Percentiles rank a stretch among this genome's conserved stretches.
phyloP scores from a whole-genome alignment of 2,797 vertebrate genomes.

The Gadopsis bispinosus region DNA sequence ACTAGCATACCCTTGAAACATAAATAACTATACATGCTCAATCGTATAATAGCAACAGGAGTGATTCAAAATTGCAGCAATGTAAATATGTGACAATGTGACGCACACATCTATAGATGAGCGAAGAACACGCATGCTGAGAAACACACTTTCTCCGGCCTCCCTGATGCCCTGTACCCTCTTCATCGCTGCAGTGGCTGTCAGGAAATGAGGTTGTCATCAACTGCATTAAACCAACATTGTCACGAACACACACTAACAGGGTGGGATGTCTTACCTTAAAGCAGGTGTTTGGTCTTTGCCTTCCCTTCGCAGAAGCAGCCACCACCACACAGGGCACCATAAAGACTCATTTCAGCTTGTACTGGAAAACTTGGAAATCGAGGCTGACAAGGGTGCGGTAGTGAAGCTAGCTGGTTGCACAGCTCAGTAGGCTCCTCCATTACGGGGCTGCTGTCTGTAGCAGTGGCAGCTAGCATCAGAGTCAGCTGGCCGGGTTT shows the following conservation, averaged over 20 bases:
- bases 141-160: not conserved
- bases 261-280: not conserved
- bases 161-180: not conserved
- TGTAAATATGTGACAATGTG: slow-evolving; percentile 1
- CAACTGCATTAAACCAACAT: not conserved
- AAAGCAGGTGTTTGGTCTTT: not conserved
- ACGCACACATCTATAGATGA: not conserved
- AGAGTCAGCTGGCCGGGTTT: not conserved
- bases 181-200: not conserved
- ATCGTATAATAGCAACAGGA: not conserved
- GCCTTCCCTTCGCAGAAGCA: not conserved
- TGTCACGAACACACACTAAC: not conserved
- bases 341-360: not conserved
- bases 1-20: not conserved
- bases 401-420: not conserved
- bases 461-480: not conserved
- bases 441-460: not conserved
- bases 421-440: not conserved
- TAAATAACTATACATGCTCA: not conserved
- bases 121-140: not conserved
- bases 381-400: not conserved
- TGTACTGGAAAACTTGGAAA: not conserved
- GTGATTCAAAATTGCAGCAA: not conserved
- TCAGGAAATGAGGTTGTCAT: not conserved
- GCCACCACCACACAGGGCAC: not conserved